Percentiles rank a stretch among this genome's conserved stretches.
Evolutionary conservation across 2,888 invertebrate species (phyloP).

Genomic region (Parnassius glacialis): DNA sequence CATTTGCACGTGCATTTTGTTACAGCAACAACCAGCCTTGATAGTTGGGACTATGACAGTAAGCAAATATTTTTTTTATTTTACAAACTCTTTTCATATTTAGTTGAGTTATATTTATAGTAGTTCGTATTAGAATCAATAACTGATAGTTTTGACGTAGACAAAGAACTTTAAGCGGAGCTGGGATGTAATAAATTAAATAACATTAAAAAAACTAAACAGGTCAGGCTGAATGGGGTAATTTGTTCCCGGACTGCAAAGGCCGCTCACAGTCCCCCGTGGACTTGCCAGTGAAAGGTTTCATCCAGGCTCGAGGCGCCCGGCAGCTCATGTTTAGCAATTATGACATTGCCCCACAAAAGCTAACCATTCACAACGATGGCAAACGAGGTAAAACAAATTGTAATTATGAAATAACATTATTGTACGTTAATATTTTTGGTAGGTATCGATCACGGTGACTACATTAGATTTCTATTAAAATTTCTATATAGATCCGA

Average conservation of each 20-base stretch:
- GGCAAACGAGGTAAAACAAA: conserved; percentile 44
- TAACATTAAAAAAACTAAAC: conserved; percentile 3
- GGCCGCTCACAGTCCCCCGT: conserved; percentile 60
- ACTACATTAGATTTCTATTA: too few relatives aligned
- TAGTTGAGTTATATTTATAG: too few relatives aligned
- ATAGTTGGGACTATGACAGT: conserved; percentile 12
- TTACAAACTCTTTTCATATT: neutral
- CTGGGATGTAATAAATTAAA: neutral
- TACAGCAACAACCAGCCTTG: neutral
- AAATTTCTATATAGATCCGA: too few relatives aligned
- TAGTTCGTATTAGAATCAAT: too few relatives aligned
- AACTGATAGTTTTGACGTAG: too few relatives aligned
- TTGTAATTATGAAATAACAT: neutral
- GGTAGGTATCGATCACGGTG: too few relatives aligned
- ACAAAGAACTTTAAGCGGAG: too few relatives aligned
- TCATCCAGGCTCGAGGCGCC: conserved; percentile 42
- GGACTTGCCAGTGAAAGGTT: conserved; percentile 44
- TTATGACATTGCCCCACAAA: conserved; percentile 43
- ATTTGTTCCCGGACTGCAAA: conserved; percentile 45
- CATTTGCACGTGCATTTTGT: neutral
- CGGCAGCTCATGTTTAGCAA: conserved; percentile 48
- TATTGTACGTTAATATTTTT: too few relatives aligned
- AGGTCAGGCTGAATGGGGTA: conserved; percentile 54
- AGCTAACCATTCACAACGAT: conserved; percentile 42
- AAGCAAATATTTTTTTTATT: neutral